Evolutionary conservation across 2,797 vertebrate species (phyloP), one percentile per base, ranked within the genome.

Genomic region (Rhynchonycteris naso): DNA sequence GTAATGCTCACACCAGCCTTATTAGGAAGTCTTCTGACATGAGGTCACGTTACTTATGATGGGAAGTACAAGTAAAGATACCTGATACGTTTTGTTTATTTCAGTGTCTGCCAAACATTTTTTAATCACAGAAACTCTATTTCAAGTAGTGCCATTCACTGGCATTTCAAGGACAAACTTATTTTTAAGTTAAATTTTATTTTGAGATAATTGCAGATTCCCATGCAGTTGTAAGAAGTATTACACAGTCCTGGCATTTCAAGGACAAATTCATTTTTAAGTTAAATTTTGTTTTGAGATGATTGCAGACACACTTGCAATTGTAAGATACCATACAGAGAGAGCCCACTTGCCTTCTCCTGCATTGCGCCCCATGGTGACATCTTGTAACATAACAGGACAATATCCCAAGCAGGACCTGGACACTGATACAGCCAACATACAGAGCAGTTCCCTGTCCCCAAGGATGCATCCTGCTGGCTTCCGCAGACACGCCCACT

Each of bases 161-260:
- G 56, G 21, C 61, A 72, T 79, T 95, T 93, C 87, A 96, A 96
- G 33, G 52, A 88, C 28, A 94, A 33, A 59, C 15, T 78, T 71
- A 56, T 66, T 88, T 78, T 84, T 65, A 90, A 93, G 71, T 88
- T 78, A 54, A 50, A 89, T 82, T 52, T 94, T 72, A 83, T 94
- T 89, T 80, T 66, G 72, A 52, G 43, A 35, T 54, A n/a, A 87
- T 68, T 79, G 19, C 66, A 91, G 63, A 52, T 56, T 86, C 68
- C 79, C 16, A 54, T 50, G 63, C 26, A 65, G 7, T 35, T 74
- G 24, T 91, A 66, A 91, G 47, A 91, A 86, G 61, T 68, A 59
- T 28, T 13, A 52, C 24, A 84, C 66, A 68, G 66, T 68, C 66
- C 30, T 63, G 43, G 22, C 52, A 68, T 76, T 95, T 92, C 85